phyloP scores from a whole-genome alignment of 2,888 invertebrate species.

The Drosophila trichaetosa region DNA sequence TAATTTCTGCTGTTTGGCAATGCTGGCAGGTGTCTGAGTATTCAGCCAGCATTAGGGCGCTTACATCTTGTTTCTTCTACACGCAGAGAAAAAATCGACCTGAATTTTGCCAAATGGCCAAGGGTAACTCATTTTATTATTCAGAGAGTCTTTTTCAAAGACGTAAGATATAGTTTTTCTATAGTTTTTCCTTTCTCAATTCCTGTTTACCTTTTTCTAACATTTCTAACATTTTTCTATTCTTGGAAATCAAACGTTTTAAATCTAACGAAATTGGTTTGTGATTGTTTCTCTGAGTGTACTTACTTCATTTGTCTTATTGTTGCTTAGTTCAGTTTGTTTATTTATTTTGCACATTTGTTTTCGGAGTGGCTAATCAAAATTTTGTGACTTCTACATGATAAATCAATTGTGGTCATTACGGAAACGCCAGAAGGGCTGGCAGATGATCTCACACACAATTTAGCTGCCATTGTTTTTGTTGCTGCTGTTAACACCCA shows the following conservation, averaged over 20 bases:
- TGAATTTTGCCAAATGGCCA: not conserved
- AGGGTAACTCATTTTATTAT: not conserved
- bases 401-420: constrained; percentile 60
- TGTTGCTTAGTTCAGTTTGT: not conserved
- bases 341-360: constrained; percentile 4
- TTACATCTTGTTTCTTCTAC: constrained; percentile 3
- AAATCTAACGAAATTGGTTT: not conserved
- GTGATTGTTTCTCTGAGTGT: not conserved
- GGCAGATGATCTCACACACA: constrained; percentile 66
- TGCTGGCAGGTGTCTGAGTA: constrained; percentile 53
- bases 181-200: not conserved
- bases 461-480: constrained; percentile 23
- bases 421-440: constrained; percentile 27
- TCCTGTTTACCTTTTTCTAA: not conserved
- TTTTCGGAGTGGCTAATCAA: constrained; percentile 18
- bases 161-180: not conserved
- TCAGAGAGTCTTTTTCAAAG: not conserved
- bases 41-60: constrained; percentile 23
- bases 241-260: not conserved
- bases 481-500: constrained; percentile 42
- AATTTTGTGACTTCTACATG: constrained; percentile 23
- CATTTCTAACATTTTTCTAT: not conserved
- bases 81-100: not conserved
- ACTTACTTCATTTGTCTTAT: not conserved
- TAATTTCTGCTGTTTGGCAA: constrained; percentile 67